Conservation (phyloP, 2,113 vertebrate genomes). For the Chionomys nivalis region DNA sequence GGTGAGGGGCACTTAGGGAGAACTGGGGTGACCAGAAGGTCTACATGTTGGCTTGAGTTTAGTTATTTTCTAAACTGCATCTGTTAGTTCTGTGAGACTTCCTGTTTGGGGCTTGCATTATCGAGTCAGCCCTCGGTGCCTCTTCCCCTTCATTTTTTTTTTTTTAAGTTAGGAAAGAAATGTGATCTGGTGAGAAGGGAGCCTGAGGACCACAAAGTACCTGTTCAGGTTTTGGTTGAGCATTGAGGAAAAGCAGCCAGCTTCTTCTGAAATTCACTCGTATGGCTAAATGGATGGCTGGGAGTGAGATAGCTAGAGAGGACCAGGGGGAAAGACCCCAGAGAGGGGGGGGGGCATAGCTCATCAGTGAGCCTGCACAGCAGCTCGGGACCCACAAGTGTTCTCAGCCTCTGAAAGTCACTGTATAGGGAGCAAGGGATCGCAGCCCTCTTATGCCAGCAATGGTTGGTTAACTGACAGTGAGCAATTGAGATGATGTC, state of each 20-base stretch:
- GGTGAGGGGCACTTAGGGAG: rapidly evolving
- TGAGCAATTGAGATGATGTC: no score
- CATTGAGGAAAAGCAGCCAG: background rate
- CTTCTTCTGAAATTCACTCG: background rate
- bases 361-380: background rate
- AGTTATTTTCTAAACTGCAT: background rate
- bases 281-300: rapidly evolving
- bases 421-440: background rate
- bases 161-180: background rate
- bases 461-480: no score
- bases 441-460: background rate
- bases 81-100: background rate
- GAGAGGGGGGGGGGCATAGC: background rate
- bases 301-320: rapidly evolving
- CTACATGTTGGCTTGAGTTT: background rate
- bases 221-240: background rate
- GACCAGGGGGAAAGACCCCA: background rate
- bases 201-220: background rate
- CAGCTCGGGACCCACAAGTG: background rate
- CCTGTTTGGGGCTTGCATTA: background rate
- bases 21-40: background rate
- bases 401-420: background rate
- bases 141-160: background rate
- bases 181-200: background rate
- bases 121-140: background rate